phyloP scores from a whole-genome alignment of 2,113 vertebrate genomes.

The Dissostichus mawsoni region DNA sequence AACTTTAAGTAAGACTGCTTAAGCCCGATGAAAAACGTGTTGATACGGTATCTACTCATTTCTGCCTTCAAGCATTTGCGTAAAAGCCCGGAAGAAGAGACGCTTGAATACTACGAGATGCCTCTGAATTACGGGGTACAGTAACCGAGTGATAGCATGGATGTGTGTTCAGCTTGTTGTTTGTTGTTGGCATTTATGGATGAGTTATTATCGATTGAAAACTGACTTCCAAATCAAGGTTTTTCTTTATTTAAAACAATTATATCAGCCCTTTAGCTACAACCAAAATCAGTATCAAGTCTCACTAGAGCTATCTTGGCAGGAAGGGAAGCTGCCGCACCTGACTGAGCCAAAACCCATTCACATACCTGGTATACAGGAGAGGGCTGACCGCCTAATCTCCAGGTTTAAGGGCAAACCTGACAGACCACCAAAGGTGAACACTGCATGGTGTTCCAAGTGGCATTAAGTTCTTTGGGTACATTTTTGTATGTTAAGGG shows the following conservation, averaged over 20 bases:
- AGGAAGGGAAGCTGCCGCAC: constrained; percentile 65
- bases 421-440: constrained; percentile 78
- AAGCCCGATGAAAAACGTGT: not conserved
- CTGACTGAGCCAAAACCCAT: constrained; percentile 58
- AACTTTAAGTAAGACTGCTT: not conserved
- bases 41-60: constrained; percentile 44
- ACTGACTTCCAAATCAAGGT: not conserved
- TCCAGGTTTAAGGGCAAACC: constrained; percentile 74
- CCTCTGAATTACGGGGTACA: constrained; percentile 69
- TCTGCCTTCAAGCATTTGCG: constrained; percentile 60
- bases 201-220: not conserved
- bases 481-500: not conserved
- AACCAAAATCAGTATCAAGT: not conserved
- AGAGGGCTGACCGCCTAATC: constrained; percentile 76
- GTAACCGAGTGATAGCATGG: constrained; percentile 66
- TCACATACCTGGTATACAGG: constrained; percentile 78
- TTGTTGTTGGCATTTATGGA: constrained; percentile 12
- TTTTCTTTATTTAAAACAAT: not conserved
- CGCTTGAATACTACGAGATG: constrained; percentile 64
- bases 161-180: constrained; percentile 9
- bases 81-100: constrained; percentile 64
- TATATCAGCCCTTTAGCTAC: not conserved
- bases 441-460: constrained; percentile 55
- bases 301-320: constrained; percentile 56
- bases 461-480: not conserved